A percentile compares a stretch with the other conserved stretches of the same genome.
phyloP scores from a whole-genome alignment of 2,888 invertebrate species.

The Idaea biselata region DNA sequence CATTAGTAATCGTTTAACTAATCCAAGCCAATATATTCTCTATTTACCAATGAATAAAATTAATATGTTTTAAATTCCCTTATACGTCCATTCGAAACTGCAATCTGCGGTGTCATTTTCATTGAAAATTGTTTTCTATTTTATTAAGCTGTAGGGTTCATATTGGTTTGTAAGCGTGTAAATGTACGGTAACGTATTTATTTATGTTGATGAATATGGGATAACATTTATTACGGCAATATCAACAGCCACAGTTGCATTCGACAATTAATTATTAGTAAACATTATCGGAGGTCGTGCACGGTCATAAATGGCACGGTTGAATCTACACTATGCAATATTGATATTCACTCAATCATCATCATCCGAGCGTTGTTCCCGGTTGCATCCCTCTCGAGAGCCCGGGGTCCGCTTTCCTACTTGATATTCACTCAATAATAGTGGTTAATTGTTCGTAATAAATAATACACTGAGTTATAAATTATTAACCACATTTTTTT shows the following conservation, averaged over 20 bases:
- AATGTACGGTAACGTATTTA: slow-evolving; percentile 43
- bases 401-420: too few species aligned
- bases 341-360: slow-evolving; percentile 39
- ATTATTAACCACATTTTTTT: too few species aligned
- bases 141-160: neutral
- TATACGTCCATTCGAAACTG: slow-evolving; percentile 59
- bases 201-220: slow-evolving; percentile 57
- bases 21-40: slow-evolving; percentile 77
- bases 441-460: slow-evolving; percentile 21
- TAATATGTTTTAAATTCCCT: slow-evolving; percentile 67
- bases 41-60: slow-evolving; percentile 75
- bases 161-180: slow-evolving; percentile 19
- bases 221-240: slow-evolving; percentile 72
- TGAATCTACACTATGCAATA: slow-evolving; percentile 37
- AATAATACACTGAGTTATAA: slow-evolving; percentile 18
- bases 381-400: too few species aligned
- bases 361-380: too few species aligned
- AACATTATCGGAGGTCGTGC: slow-evolving; percentile 65
- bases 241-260: slow-evolving; percentile 72
- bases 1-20: slow-evolving; percentile 60
- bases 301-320: slow-evolving; percentile 55
- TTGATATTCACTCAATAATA: slow-evolving; percentile 39
- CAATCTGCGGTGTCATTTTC: slow-evolving; percentile 6
- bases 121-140: slow-evolving; percentile 29
- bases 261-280: slow-evolving; percentile 78